Conservation (phyloP, 2,888 invertebrate species). For the Meganola albula region DNA sequence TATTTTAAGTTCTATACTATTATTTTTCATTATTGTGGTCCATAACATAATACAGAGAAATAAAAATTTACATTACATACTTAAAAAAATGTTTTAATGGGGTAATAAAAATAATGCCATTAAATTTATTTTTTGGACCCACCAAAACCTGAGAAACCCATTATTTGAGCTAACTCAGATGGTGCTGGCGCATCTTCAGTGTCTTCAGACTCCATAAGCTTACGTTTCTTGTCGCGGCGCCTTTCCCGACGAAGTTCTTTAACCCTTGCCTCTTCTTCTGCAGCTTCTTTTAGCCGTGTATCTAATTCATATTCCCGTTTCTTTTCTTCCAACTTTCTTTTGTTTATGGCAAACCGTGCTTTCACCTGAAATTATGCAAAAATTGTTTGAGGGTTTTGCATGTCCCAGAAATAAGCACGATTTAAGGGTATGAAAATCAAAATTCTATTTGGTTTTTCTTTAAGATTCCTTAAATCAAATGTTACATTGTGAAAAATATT, state of each 20-base stretch:
- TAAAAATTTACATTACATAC: too few species aligned
- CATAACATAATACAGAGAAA: too few species aligned
- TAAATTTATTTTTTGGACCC: slow-evolving; percentile 85
- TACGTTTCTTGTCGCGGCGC: slow-evolving; percentile 91
- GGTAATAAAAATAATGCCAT: too few species aligned
- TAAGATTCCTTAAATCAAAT: too few species aligned
- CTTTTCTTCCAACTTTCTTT: slow-evolving; percentile 95
- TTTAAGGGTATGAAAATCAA: too few species aligned
- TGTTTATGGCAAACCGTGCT: slow-evolving; percentile 93
- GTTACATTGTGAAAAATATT: too few species aligned
- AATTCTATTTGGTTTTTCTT: too few species aligned
- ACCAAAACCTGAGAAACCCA: slow-evolving; percentile 97
- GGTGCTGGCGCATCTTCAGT: slow-evolving; percentile 71
- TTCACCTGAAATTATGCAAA: slow-evolving; percentile 81
- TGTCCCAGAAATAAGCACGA: too few species aligned
- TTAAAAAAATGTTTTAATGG: too few species aligned
- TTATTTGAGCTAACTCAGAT: slow-evolving; percentile 90
- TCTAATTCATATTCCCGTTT: slow-evolving; percentile 97
- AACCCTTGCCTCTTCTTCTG: slow-evolving; percentile 96
- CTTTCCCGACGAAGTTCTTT: slow-evolving; percentile 93
- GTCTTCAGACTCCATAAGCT: slow-evolving; percentile 81
- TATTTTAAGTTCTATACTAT: too few species aligned
- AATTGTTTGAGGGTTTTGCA: too few species aligned
- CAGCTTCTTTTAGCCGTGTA: slow-evolving; percentile 91
- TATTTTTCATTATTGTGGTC: too few species aligned